Base-by-base conservation (phyloP, 2,888 invertebrate species). In the Trissoscelio sp. region DNA sequence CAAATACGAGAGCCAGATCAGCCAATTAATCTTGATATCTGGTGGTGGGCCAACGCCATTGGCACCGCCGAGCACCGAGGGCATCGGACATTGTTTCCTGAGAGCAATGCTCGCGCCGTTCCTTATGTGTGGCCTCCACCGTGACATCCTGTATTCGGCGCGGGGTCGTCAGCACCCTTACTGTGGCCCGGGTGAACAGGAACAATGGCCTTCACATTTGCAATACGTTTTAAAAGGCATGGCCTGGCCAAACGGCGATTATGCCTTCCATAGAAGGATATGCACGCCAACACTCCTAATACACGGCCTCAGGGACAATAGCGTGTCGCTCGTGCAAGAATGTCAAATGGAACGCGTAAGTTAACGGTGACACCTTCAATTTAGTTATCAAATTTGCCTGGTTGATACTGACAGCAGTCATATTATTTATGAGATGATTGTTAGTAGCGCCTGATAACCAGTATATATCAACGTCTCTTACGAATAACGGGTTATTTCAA, bases 31-130 rank as follows among this genome's bases (percentile, higher is more conserved):
- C 58, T 89, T 95, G 83, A 94, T 95, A 82, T 94, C 94, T 88
- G 94, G 95, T 18, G 95, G 95, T 12, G 94, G 94, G 3, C 95
- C 95, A 3, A 94, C 94, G 1, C 94, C 95, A 14, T 91, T 95
- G 67, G 94, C 94, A 22, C 93, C 94, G 28, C 94, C 94, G 46
- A 92, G 92, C 48, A 92, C 92, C 53, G 92, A 94, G 83, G 92
- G 92, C 14, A 88, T 92, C 5, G 91, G 92, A 24, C 92, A 92
- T 80, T 91, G 92, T 53, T 94, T 93, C 84, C 88, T 93, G 34
- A 90, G 92, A 72, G 92, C 91, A 37, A 86, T 93, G 70, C 90
- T 94, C 46, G 92, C 93, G 77, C 94, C 94, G n/a, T 91, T 94
- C 79, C 89, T 95, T 18, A 92, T 93, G 84, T 93, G 94, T 87